A percentile compares a stretch with the other conserved stretches of the same genome.
Conservation (phyloP, 2,797 vertebrate genomes). For the Chelidonichthys spinosus region DNA sequence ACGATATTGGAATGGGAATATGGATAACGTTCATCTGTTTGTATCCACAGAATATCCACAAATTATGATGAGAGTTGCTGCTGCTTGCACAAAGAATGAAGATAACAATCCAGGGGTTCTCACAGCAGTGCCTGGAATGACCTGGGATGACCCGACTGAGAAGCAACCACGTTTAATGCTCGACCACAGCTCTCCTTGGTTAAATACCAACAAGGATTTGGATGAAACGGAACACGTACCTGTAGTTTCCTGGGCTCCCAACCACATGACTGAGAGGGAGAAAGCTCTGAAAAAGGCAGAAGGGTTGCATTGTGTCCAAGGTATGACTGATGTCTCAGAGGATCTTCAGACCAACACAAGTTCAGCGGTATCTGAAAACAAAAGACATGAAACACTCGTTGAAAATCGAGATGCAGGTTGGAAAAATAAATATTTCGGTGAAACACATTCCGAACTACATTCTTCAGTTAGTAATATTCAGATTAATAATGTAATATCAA, state of each 20-base stretch:
- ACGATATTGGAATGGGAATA: constrained; percentile 33
- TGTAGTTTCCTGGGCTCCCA: background rate
- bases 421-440: background rate
- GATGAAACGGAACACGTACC: constrained; percentile 14
- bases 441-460: background rate
- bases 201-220: constrained; percentile 25
- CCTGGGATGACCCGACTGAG: constrained; percentile 5
- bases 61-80: constrained; percentile 7
- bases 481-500: background rate
- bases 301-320: background rate
- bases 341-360: background rate
- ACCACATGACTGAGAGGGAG: background rate
- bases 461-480: background rate
- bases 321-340: background rate
- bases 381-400: background rate
- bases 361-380: background rate
- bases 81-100: constrained; percentile 25
- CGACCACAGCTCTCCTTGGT: background rate
- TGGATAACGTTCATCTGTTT: constrained; percentile 50
- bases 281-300: background rate
- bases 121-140: background rate
- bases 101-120: constrained; percentile 21
- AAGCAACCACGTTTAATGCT: background rate
- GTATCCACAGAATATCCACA: constrained; percentile 50
- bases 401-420: background rate